Evolutionary conservation across 2,797 vertebrate genomes (phyloP), one percentile per base, ranked within the genome.

Genomic region (Dendrocincla tyrannina): DNA sequence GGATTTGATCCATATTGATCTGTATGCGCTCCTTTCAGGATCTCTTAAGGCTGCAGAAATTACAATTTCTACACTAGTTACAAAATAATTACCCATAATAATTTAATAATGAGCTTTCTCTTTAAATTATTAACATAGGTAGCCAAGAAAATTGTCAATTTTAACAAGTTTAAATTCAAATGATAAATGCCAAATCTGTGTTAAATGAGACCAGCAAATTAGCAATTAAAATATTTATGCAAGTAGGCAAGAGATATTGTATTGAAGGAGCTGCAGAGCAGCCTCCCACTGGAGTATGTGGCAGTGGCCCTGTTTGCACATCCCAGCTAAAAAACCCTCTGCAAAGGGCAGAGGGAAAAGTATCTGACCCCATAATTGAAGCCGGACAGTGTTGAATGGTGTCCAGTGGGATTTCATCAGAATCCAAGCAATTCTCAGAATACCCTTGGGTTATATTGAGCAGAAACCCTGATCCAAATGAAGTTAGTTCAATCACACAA

Each of bases 211-310:
- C 70, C 85, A 85, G 94, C 79, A 96, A 96, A 97, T 97, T 93
- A 96, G 93, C 91, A 95, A 98, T 96, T 96, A 96, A 96, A 97
- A 97, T 97, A 96, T 97, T 96, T 96, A 94, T 88, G 93, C 77
- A 95, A 91, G 95, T 83, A 80, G 76, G 91, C 73, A 80, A 73
- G 85, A 96, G 88, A 93, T 49, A 95, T 3, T 88, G 80, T 56
- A 81, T 78, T 64, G 68, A 35, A 59, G 80, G 53, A 86, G 81
- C 74, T 19, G 55, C 76, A 89, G 84, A 86, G 73, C 90, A 60
- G 63, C 8, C 35, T 87, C 93, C 90, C 94, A 62, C 92, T 39
- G 6, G 83, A 62, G 39, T 13, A 22, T 75, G 28, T 70, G 76
- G 85, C 89, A 79, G 17, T 39, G 89, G 52, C 44, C 78, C 35